Evolutionary conservation across 2,888 invertebrate genomes (phyloP), one percentile per base, ranked within the genome.

Genomic region (Orchestes rusci): DNA sequence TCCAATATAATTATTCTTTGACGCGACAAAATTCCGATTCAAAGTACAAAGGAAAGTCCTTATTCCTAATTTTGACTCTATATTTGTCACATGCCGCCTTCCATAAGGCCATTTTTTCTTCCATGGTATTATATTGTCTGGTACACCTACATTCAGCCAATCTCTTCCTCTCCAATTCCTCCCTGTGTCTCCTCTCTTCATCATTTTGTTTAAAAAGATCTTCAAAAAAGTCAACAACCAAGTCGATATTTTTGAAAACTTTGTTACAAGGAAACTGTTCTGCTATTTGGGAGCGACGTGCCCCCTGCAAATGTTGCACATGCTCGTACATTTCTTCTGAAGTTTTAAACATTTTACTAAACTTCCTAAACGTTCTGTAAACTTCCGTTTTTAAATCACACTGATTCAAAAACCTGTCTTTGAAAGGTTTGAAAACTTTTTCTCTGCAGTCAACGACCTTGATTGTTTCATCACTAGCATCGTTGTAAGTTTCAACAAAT

Each of bases 1-100:
- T n/a, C n/a, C n/a, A n/a, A n/a, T n/a, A n/a, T n/a, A n/a, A n/a
- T n/a, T n/a, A n/a, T n/a, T n/a, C n/a, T n/a, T n/a, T n/a, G n/a
- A n/a, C n/a, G 15, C 38, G 39, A 47, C 55, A 57, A 52, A 55
- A 60, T 23, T 56, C 52, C 1, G 59, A 59, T 8, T 45, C 20
- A 50, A 60, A 60, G 45, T 59, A 60, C 1, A 31, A n/a, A 3
- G 56, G 55, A 40, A 57, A 40, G 5, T 40, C 31, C 12, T 34
- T 49, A 4, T 51, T 43, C 19, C 47, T 38, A 12, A 59, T 49
- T 10, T 54, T 39, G 34, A 43, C 27, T 16, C 40, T 49, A 31
- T 50, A 55, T 19, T 50, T 51, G 2, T 43, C 34, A 27, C 53
- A 52, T 30, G 44, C 43, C 3, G 43, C 39, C 39, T 35, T 48